Evolutionary conservation across 2,797 vertebrate species (phyloP), one percentile per base, ranked within the genome.

Genomic region (Vireo griseus): DNA sequence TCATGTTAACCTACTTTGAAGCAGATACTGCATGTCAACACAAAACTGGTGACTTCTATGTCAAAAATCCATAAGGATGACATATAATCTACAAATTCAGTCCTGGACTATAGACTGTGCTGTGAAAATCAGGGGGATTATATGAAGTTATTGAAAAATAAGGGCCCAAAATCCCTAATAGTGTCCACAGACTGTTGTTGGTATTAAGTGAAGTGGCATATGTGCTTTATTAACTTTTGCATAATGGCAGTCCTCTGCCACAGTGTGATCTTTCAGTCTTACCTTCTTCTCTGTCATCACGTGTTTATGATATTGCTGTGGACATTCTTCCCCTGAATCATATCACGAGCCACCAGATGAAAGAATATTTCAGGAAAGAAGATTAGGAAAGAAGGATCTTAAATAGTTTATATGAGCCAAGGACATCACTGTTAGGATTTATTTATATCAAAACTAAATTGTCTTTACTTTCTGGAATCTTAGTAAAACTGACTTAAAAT

Each of bases 351-450:
- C 73, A 90, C 59, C 93, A 97, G 86, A 92, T 90, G 83, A 95
- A 95, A 97, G 95, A 97, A 97, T 97, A 96, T 96, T 98, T 96
- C 91, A 86, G 91, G 62, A 92, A 96, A 91, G 76, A 93, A 55
- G 80, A 97, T 97, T 96, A 95, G 75, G 91, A 92, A 94, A 51
- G 78, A 95, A 88, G 85, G 73, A 96, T 94, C 80, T 90, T 94
- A 80, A 96, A 75, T 87, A 89, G 73, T 95, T 97, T 97, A 92
- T 95, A 88, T 16, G n/a, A 97, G 75, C 71, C 59, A 39, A 78
- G 74, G 77, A 44, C 85, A 91, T 90, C 1, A 0, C 52, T 95
- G 93, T 95, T 94, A 91, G 78, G 74, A 89, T 95, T 97, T 96
- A 42, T 93, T 96, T 96, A 52, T 92, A 74, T 67, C 2, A 67